Evolutionary conservation across 2,888 invertebrate genomes (phyloP).

Genomic region (Agrotis ipsilon): DNA sequence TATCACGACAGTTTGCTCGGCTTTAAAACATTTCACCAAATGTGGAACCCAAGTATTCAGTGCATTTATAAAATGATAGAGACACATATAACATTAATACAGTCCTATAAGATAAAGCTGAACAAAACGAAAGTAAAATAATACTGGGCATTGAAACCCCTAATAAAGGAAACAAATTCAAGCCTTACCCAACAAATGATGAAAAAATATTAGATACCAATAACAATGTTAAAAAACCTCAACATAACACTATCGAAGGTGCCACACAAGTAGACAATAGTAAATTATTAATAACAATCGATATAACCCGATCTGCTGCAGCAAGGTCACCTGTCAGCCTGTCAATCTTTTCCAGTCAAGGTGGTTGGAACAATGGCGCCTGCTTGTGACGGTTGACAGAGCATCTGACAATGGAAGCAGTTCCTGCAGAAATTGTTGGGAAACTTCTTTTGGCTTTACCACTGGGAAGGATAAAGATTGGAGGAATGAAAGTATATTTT

Average conservation of each 20-base stretch:
- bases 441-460: conserved; percentile 22
- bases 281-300: conserved; percentile 30
- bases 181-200: not conserved
- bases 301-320: conserved; percentile 44
- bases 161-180: not conserved
- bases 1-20: no score
- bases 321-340: conserved; percentile 41
- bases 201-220: not conserved
- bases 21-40: no score
- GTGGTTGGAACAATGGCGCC: conserved; percentile 52
- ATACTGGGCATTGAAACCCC: not conserved
- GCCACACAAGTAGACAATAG: conserved; percentile 18
- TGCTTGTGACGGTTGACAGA: conserved; percentile 61
- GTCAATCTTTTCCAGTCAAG: conserved; percentile 42
- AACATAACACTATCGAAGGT: not conserved
- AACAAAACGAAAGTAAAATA: not conserved
- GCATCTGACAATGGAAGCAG: conserved; percentile 48
- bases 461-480: not conserved
- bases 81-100: not conserved
- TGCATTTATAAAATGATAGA: not conserved
- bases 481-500: not conserved
- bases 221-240: not conserved
- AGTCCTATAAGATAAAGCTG: not conserved
- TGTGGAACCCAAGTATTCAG: no score
- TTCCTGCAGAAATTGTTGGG: conserved; percentile 26